Evolutionary conservation across 2,888 invertebrate genomes (phyloP).

Genomic region (Pimpla rufipes): DNA sequence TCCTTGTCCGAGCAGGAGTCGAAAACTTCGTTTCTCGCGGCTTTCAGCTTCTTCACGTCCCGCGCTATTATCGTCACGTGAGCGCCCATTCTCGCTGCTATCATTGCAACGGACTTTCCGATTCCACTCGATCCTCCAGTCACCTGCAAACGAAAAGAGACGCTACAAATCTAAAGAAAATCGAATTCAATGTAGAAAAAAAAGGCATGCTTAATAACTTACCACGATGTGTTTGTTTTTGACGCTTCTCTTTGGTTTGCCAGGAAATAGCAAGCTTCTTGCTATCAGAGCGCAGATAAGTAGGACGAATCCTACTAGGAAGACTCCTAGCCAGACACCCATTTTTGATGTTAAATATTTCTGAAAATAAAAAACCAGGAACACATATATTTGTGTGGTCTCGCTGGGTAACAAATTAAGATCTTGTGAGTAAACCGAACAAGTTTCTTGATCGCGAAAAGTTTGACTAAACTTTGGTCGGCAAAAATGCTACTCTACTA

Average conservation of each 20-base stretch:
- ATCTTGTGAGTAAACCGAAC: not conserved
- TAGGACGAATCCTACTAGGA: constrained; percentile 56
- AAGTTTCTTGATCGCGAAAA: no score
- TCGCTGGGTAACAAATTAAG: not conserved
- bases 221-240: constrained; percentile 74
- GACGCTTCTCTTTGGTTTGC: constrained; percentile 55
- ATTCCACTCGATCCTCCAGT: constrained; percentile 99
- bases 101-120: constrained; percentile 93
- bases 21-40: constrained; percentile 88
- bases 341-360: constrained; percentile 23
- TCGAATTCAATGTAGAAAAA: not conserved
- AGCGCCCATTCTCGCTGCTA: constrained; percentile 93
- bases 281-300: constrained; percentile 56
- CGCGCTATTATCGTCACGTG: constrained; percentile 96
- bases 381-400: not conserved
- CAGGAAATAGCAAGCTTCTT: constrained; percentile 52
- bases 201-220: constrained; percentile 53
- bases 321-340: constrained; percentile 58
- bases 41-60: constrained; percentile 89
- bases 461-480: constrained; percentile 4
- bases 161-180: not conserved
- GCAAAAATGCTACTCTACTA: not conserved
- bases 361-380: constrained; percentile 35
- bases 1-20: constrained; percentile 84
- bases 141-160: constrained; percentile 86